These are phyloP conservation scores for Cygnus olor DNA, from an alignment of 2,797 vertebrate genomes.

Conservation along the genomic window DNA sequence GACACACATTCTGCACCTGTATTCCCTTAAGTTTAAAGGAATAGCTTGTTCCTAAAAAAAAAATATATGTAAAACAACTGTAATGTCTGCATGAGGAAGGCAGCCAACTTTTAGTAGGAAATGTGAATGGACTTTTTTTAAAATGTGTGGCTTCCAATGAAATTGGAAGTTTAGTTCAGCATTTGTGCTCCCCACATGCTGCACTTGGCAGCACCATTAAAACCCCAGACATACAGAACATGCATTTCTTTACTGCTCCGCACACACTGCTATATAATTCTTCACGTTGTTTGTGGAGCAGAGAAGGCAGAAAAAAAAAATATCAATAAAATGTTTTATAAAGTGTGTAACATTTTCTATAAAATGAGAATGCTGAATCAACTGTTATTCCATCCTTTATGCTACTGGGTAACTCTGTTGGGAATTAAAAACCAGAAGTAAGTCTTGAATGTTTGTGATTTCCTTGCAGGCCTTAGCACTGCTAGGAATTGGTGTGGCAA, in stretches of 20 bases:
- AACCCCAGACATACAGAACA: not conserved
- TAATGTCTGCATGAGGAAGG: not conserved
- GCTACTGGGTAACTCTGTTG: not conserved
- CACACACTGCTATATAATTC: not conserved
- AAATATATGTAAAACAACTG: not conserved
- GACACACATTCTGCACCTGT: not conserved
- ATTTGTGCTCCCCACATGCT: not conserved
- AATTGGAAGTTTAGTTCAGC: not conserved
- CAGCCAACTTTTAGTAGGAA: not conserved
- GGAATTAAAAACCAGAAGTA: not conserved
- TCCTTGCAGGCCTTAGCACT: constrained; percentile 81
- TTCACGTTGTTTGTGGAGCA: not conserved
- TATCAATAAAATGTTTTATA: not conserved
- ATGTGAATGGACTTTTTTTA: not conserved
- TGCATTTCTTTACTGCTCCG: not conserved
- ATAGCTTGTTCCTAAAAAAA: not conserved
- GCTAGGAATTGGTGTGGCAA: constrained; percentile 82
- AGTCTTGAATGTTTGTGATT: not conserved
- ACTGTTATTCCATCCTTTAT: not conserved
- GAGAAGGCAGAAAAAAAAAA: not conserved
- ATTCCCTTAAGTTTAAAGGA: constrained; percentile 30
- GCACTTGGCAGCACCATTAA: not conserved
- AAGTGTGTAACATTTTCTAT: not conserved
- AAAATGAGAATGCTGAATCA: not conserved
- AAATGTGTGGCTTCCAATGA: not conserved